Evolutionary conservation across 2,888 invertebrate genomes (phyloP).

Genomic region (Nomada ruficornis): DNA sequence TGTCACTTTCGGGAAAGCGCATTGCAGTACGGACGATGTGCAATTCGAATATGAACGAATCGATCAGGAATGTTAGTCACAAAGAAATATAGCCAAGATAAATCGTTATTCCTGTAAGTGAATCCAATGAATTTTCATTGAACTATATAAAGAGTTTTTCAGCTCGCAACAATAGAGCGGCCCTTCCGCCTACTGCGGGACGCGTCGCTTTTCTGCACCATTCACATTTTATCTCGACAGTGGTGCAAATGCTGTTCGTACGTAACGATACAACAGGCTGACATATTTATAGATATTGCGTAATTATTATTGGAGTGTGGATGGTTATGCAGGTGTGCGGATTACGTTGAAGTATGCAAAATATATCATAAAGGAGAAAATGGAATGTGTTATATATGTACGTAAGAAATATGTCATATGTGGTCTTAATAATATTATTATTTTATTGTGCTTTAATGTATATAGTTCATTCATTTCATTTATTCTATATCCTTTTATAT

Average conservation of each 20-base stretch:
- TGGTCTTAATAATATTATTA: not conserved
- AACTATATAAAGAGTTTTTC: conserved; percentile 45
- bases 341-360: too few species aligned
- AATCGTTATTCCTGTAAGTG: conserved; percentile 40
- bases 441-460: not conserved
- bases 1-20: not conserved
- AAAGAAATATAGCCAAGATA: conserved; percentile 39
- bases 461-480: not conserved
- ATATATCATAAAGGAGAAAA: too few species aligned
- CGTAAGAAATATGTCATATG: too few species aligned
- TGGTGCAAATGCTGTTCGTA: not conserved
- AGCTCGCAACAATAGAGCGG: conserved; percentile 30
- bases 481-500: not conserved
- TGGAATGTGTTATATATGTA: too few species aligned
- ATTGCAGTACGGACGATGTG: conserved; percentile 4
- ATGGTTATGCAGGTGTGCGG: too few species aligned
- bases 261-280: not conserved
- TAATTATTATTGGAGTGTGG: not conserved
- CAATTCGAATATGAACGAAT: conserved; percentile 1
- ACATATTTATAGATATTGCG: not conserved
- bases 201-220: conserved; percentile 23
- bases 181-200: conserved; percentile 26
- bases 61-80: conserved; percentile 24
- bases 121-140: conserved; percentile 45
- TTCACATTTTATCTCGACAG: conserved; percentile 13